Percentiles rank a stretch among this genome's conserved stretches.
Conservation (phyloP, 2,888 invertebrate species). For the Linyphia triangularis region DNA sequence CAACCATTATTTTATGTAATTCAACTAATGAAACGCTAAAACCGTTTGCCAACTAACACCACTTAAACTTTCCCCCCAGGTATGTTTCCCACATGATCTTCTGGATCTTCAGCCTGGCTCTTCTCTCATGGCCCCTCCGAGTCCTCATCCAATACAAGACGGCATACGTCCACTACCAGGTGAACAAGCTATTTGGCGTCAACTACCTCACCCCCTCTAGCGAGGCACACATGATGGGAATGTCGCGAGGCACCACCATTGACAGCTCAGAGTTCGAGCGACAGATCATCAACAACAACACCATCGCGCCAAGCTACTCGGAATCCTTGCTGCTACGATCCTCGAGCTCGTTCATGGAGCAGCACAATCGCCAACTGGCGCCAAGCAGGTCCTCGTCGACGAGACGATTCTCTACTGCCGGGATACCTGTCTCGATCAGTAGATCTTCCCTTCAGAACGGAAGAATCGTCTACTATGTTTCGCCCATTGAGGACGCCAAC, state of each 20-base stretch:
- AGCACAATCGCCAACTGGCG: slow-evolving; percentile 25
- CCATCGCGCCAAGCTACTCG: slow-evolving; percentile 89
- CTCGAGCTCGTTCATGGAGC: slow-evolving; percentile 60
- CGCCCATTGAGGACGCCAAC: slow-evolving; percentile 65
- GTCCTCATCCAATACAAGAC: slow-evolving; percentile 89
- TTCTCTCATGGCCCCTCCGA: slow-evolving; percentile 90
- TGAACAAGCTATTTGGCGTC: slow-evolving; percentile 76
- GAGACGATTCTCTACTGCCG: slow-evolving; percentile 29
- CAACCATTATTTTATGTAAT: background rate
- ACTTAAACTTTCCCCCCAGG: slow-evolving; percentile 7
- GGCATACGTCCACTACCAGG: slow-evolving; percentile 88
- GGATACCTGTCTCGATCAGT: slow-evolving; percentile 73
- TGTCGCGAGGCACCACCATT: slow-evolving; percentile 85
- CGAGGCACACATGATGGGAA: slow-evolving; percentile 76
- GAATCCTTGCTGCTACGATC: slow-evolving; percentile 85
- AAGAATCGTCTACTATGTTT: slow-evolving; percentile 66
- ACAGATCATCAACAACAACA: slow-evolving; percentile 84
- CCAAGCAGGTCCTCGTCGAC: slow-evolving; percentile 23
- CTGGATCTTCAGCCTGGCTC: slow-evolving; percentile 86
- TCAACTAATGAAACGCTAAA: background rate
- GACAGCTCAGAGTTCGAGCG: slow-evolving; percentile 85
- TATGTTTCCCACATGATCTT: slow-evolving; percentile 85
- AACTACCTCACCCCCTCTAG: slow-evolving; percentile 72
- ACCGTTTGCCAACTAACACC: background rate
- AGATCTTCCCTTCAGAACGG: slow-evolving; percentile 72